phyloP scores from a whole-genome alignment of 2,888 invertebrate species.

The Xestobium rufovillosum region DNA sequence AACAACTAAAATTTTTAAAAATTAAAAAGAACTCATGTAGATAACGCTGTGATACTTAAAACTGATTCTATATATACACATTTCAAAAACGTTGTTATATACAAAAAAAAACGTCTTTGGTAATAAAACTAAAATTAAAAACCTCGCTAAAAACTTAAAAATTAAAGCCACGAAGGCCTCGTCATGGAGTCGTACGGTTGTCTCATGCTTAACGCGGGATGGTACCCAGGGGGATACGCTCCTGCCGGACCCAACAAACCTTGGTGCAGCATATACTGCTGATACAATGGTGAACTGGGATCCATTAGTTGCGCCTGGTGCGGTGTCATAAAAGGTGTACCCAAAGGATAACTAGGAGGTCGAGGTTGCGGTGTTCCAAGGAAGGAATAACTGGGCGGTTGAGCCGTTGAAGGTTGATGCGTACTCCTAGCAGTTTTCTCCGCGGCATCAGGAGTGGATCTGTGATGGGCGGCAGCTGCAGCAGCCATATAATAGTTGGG shows the following conservation, averaged over 20 bases:
- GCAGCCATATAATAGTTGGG: slow-evolving; percentile 54
- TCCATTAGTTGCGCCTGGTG: slow-evolving; percentile 49
- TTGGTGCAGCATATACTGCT: slow-evolving; percentile 62
- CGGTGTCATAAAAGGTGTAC: slow-evolving; percentile 53
- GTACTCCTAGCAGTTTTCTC: slow-evolving; percentile 46
- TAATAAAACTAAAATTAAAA: slow-evolving; percentile 23
- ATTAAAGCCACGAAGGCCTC: slow-evolving; percentile 57
- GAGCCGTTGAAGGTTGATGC: slow-evolving; percentile 43
- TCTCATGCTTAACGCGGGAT: slow-evolving; percentile 54
- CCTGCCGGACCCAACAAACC: slow-evolving; percentile 39
- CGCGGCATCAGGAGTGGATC: slow-evolving; percentile 40
- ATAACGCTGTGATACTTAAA: too few relatives aligned
- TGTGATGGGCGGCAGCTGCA: slow-evolving; percentile 42
- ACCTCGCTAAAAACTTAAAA: slow-evolving; percentile 15
- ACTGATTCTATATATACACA: too few relatives aligned
- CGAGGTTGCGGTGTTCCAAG: slow-evolving; percentile 54
- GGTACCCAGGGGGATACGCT: slow-evolving; percentile 58
- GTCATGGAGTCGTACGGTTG: slow-evolving; percentile 67
- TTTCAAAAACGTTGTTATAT: too few relatives aligned
- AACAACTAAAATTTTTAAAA: too few relatives aligned
- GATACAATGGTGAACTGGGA: slow-evolving; percentile 60
- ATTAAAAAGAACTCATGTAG: too few relatives aligned
- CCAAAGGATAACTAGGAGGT: slow-evolving; percentile 49
- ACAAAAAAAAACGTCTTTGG: slow-evolving; percentile 37
- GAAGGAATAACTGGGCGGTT: slow-evolving; percentile 49